Evolutionary conservation across 35 echinoderm and acorn worm species (phyloP).

Genomic region (Holothuria glaberrima): DNA sequence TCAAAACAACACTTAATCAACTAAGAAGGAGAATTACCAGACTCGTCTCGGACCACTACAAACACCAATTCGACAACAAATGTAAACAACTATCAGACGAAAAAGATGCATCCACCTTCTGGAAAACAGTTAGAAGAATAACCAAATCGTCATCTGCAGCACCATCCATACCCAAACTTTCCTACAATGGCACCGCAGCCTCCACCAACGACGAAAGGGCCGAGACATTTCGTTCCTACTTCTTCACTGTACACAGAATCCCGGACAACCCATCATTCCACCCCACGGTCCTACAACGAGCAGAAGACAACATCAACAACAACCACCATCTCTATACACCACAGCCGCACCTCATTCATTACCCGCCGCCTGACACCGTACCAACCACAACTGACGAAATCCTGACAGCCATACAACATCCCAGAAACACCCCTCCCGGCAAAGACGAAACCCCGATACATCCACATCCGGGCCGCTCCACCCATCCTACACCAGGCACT

Average conservation of each 20-base stretch:
- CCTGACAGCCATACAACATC: background rate
- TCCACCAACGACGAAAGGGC: slow-evolving; percentile 9
- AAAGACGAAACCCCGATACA: too few relatives aligned
- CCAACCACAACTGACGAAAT: background rate
- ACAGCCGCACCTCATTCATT: background rate
- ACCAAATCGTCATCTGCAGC: background rate
- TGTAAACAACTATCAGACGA: slow-evolving; percentile 33
- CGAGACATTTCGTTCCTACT: background rate
- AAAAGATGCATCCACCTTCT: too few relatives aligned
- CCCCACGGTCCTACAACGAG: background rate
- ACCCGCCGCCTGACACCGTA: background rate
- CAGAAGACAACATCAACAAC: background rate
- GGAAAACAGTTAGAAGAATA: too few relatives aligned
- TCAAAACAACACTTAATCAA: slow-evolving; percentile 2
- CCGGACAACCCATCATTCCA: background rate
- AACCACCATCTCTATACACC: background rate
- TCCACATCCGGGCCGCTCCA: too few relatives aligned
- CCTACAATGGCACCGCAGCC: background rate
- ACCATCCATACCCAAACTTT: background rate
- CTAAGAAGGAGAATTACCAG: background rate
- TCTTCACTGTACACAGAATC: too few relatives aligned
- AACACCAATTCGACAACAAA: background rate
- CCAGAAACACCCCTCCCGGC: background rate
- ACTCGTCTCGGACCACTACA: background rate
- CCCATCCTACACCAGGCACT: too few relatives aligned